Evolutionary conservation across 1,140 invertebrate genomes (phyloP), one percentile per base, ranked within the genome.

Genomic region (Saccostrea cuccullata): DNA sequence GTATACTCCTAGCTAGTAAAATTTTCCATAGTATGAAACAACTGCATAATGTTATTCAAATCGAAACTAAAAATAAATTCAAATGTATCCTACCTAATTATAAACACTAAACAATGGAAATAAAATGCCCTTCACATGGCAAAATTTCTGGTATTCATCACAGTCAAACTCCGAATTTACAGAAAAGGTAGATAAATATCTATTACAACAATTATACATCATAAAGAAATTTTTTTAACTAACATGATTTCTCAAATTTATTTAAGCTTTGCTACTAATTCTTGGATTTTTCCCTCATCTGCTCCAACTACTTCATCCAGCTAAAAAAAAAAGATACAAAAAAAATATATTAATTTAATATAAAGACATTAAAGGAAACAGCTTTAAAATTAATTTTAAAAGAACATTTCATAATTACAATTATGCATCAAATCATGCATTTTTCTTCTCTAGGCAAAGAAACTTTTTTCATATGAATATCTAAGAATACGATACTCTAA

Each of bases 231-330:
- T 47, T 47, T n/a, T 47, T 47, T 47, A 2, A 8, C 47, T 47
- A 47, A 47, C 47, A 47, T 64, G 5, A 64, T 64, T n/a, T 64
- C 17, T 20, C 13, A 47, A 20, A 60, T 64, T 17, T 64, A 64
- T n/a, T 64, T 64, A 5, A 0, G 15, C 15, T 64, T 64, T 64
- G 17, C 58, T 20, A 64, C n/a, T 17, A 6, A 20, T 64, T 64
- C 58, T 0, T 17, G 2, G 58, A 64, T 17, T 17, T n/a, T 20
- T 20, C 13, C 13, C 13, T 77, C 70, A 77, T 36, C 15, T 77
- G 70, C 70, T 77, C 70, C 70, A 30, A 77, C 70, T 15, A 77
- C 70, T 77, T 77, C 70, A 26, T 36, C 70, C 11, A 77, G 13
- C 70, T 77, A 26, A 36, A 77, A 77, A 36, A 77, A 36, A 20